Evolutionary conservation across 2,888 invertebrate genomes (phyloP).

Genomic region (Andrena trimmerana): DNA sequence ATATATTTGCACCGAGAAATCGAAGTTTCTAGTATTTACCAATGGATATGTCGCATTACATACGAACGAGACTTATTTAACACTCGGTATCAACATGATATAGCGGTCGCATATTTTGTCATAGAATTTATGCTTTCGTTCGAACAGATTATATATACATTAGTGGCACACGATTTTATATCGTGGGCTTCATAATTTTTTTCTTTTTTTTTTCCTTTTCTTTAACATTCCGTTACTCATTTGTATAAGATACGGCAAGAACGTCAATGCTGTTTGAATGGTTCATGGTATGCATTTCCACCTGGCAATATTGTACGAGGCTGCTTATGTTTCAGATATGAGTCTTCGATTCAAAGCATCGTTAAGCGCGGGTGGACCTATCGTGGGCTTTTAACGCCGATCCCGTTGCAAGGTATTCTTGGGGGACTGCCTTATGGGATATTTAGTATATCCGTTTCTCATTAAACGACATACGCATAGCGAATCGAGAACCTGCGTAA

Average conservation of each 20-base stretch:
- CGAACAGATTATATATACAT: constrained; percentile 5
- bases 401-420: constrained; percentile 85
- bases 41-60: constrained; percentile 26
- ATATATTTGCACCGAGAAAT: constrained; percentile 65
- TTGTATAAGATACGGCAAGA: constrained; percentile 60
- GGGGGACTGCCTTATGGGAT: constrained; percentile 84
- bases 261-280: constrained; percentile 76
- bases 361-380: constrained; percentile 83
- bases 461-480: constrained; percentile 53
- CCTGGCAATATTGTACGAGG: constrained; percentile 83
- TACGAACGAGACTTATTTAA: constrained; percentile 42
- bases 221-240: constrained; percentile 50
- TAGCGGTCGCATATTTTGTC: constrained; percentile 1
- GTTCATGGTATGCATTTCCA: constrained; percentile 66
- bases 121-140: constrained; percentile 21
- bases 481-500: constrained; percentile 38
- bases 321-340: constrained; percentile 85
- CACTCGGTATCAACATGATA: constrained; percentile 28
- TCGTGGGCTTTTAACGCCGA: constrained; percentile 83
- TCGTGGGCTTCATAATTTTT: constrained; percentile 34
- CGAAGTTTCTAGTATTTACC: constrained; percentile 49
- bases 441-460: constrained; percentile 74
- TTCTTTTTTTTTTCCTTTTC: constrained; percentile 31
- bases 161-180: constrained; percentile 30
- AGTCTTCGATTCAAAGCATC: constrained; percentile 83